Percentiles rank a stretch among this genome's conserved stretches.
Evolutionary conservation across 64 coral and sea anemone species (phyloP).

Genomic region (Stichodactyla helianthus): DNA sequence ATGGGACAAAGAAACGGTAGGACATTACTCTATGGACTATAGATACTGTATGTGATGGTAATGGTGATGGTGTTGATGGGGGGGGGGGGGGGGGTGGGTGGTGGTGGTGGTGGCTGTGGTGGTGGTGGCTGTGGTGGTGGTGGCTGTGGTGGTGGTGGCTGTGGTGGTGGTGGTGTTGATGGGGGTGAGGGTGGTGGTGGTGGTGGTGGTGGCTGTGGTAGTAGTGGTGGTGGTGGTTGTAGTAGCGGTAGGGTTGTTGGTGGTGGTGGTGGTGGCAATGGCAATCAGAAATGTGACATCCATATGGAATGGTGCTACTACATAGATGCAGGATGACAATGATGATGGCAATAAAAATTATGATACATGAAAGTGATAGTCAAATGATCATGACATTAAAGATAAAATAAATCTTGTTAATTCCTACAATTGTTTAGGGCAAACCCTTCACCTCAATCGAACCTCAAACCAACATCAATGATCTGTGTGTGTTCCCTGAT

Average conservation of each 20-base stretch:
- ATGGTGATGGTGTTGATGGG: neutral
- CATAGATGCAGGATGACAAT: neutral
- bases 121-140: too few species aligned
- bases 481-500: constrained; percentile 78
- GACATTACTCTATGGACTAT: neutral
- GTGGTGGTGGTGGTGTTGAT: neutral
- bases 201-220: neutral
- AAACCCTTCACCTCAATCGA: constrained; percentile 95
- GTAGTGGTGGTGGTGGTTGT: neutral
- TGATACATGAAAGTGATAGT: neutral
- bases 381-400: neutral
- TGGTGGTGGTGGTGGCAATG: neutral
- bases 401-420: neutral
- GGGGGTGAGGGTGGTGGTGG: neutral
- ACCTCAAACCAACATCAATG: constrained; percentile 85
- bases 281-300: neutral
- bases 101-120: neutral
- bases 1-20: constrained; percentile 94
- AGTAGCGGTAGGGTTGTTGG: neutral
- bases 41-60: neutral
- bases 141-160: neutral
- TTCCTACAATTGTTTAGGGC: constrained; percentile 37
- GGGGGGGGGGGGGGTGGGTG: neutral
- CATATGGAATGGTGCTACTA: too few species aligned
- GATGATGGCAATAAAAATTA: neutral